Evolutionary conservation across 2,113 vertebrate species (phyloP).

Genomic region (Corvus cornix): DNA sequence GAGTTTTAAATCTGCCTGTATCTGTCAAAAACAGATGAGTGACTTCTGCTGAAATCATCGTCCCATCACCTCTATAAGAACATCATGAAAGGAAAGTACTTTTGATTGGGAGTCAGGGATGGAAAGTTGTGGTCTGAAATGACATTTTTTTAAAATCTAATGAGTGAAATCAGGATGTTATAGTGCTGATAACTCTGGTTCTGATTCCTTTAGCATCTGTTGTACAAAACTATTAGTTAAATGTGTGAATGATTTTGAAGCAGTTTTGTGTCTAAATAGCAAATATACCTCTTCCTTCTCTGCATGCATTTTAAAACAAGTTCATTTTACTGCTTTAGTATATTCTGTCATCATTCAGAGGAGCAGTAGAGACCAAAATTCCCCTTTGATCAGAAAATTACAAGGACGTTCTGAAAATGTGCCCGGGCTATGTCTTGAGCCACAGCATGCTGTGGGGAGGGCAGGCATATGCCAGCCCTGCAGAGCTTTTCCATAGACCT

Average conservation of each 20-base stretch:
- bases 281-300: background rate
- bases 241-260: background rate
- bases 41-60: background rate
- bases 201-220: background rate
- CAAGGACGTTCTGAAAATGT: rapidly evolving
- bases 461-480: background rate
- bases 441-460: rapidly evolving
- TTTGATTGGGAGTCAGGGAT: background rate
- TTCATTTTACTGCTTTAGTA: background rate
- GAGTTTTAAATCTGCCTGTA: background rate
- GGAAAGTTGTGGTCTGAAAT: background rate
- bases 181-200: background rate
- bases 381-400: background rate
- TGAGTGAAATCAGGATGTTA: background rate
- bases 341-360: background rate
- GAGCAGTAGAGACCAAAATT: background rate
- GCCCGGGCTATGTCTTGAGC: background rate
- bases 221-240: background rate
- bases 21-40: background rate
- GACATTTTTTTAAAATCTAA: rapidly evolving
- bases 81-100: background rate
- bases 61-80: background rate
- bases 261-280: background rate
- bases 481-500: background rate
- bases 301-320: background rate